Conservation (phyloP, 1,140 invertebrate genomes). For the Euura saliciscinereae region DNA sequence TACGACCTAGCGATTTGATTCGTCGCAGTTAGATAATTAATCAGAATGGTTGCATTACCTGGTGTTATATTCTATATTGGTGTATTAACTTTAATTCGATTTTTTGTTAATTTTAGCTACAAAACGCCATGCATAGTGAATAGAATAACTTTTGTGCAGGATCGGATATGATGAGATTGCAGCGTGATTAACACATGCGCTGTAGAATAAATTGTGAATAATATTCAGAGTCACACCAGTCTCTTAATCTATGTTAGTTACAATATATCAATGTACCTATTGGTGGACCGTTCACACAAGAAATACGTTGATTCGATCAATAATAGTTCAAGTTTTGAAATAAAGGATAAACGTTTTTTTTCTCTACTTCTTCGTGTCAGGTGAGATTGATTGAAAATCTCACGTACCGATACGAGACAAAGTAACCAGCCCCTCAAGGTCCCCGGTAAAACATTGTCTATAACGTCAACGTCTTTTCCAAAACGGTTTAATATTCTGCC, state of each 20-base stretch:
- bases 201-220: background rate
- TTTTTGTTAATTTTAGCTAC: background rate
- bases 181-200: background rate
- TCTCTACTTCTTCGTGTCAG: constrained; percentile 19
- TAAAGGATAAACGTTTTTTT: constrained; percentile 11
- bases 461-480: constrained; percentile 62
- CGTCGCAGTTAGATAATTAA: background rate
- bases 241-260: background rate
- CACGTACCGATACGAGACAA: constrained; percentile 71
- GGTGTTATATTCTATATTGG: background rate
- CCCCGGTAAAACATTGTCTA: constrained; percentile 59
- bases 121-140: background rate
- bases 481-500: constrained; percentile 68
- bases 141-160: background rate
- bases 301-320: background rate
- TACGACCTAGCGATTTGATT: too few relatives aligned
- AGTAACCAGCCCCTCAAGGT: constrained; percentile 57
- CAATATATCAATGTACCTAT: constrained; percentile 28
- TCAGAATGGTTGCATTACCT: background rate
- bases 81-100: background rate
- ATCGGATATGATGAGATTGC: background rate
- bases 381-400: constrained; percentile 23
- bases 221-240: background rate
- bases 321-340: constrained; percentile 17
- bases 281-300: constrained; percentile 33